phyloP scores from a whole-genome alignment of 1,140 invertebrate genomes.

The Eubasilissa regina region DNA sequence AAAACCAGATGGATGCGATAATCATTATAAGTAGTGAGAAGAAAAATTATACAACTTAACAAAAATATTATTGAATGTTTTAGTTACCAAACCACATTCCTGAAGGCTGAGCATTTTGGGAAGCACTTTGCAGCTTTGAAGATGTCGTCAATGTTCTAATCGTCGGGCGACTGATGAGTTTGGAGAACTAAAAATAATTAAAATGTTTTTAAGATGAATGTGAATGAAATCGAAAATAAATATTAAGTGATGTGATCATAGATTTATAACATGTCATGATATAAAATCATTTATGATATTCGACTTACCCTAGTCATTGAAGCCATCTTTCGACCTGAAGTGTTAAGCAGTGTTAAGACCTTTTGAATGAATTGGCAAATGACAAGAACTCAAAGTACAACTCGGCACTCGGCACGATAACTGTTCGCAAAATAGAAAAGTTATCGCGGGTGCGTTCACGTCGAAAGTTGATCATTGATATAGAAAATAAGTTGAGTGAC shows the following conservation, averaged over 20 bases:
- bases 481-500: too few species aligned
- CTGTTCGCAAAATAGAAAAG: too few species aligned
- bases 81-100: conserved; percentile 53
- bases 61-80: neutral
- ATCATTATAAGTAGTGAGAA: neutral
- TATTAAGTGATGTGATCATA: neutral
- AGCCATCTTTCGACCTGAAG: conserved; percentile 31
- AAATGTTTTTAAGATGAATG: neutral
- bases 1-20: neutral
- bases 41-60: neutral
- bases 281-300: conserved; percentile 4
- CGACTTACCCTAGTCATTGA: conserved; percentile 47
- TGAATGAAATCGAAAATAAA: neutral
- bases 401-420: too few species aligned
- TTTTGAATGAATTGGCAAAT: too few species aligned
- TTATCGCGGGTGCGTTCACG: too few species aligned
- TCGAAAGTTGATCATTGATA: too few species aligned
- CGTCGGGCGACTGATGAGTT: conserved; percentile 32
- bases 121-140: conserved; percentile 28
- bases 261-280: neutral
- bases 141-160: conserved; percentile 45
- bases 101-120: conserved; percentile 18
- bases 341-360: neutral
- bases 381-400: too few species aligned
- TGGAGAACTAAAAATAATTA: conserved; percentile 42